These are phyloP conservation scores for Achatina immaculata DNA, from an alignment of 1,140 invertebrate genomes.

Conservation along the genomic window DNA sequence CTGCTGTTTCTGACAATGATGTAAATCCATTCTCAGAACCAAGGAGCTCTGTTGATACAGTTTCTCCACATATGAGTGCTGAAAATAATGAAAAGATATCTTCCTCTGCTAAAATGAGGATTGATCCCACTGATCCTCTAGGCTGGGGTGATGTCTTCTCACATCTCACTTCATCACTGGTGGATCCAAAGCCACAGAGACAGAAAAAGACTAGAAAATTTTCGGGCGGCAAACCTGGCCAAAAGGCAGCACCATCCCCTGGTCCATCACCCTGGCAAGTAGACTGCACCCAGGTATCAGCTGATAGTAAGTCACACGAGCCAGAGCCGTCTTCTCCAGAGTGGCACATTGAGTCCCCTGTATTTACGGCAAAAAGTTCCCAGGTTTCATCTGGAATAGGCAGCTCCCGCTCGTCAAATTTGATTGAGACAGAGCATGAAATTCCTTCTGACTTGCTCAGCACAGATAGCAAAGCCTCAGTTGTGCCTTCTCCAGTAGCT, in stretches of 20 bases:
- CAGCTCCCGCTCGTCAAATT: too few relatives aligned
- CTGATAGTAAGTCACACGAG: background rate
- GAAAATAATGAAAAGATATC: background rate
- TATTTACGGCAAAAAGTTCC: too few relatives aligned
- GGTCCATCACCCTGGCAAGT: background rate
- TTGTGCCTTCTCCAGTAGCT: background rate
- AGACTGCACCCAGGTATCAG: background rate
- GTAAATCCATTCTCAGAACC: background rate
- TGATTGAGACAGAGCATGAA: too few relatives aligned
- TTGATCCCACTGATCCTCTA: constrained; percentile 20
- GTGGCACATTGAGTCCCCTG: background rate
- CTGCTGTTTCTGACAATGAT: background rate
- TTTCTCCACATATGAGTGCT: background rate
- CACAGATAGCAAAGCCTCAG: too few relatives aligned
- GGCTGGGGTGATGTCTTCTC: constrained; percentile 23
- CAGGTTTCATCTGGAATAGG: too few relatives aligned
- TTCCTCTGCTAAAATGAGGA: background rate
- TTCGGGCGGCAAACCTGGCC: background rate
- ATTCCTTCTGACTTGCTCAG: too few relatives aligned
- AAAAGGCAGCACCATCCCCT: background rate
- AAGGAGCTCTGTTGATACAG: background rate
- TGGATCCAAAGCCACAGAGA: constrained; percentile 4
- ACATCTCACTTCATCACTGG: background rate
- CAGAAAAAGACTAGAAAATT: background rate
- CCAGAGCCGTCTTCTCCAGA: too few relatives aligned